Percentiles rank a stretch among this genome's conserved stretches.
phyloP scores from a whole-genome alignment of 1,140 invertebrate genomes.

The Drosophila simulans region DNA sequence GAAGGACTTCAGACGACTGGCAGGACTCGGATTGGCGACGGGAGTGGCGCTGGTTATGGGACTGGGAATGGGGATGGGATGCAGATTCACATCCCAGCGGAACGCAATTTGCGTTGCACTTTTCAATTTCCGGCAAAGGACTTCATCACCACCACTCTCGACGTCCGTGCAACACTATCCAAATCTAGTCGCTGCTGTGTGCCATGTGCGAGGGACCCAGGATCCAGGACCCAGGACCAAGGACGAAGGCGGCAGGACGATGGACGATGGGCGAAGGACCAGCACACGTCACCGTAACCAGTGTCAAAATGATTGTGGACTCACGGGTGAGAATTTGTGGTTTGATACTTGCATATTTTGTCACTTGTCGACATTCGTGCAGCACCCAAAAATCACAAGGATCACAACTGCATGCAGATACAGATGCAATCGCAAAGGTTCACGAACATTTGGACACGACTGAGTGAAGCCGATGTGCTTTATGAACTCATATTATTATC shows the following conservation, averaged over 20 bases:
- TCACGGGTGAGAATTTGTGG: conserved; percentile 82
- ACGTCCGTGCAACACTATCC: conserved; percentile 70
- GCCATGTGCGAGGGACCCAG: conserved; percentile 5
- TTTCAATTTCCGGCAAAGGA: conserved; percentile 78
- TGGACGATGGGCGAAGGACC: not conserved
- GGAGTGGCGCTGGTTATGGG: conserved; percentile 2
- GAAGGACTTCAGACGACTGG: conserved; percentile 47
- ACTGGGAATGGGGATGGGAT: not conserved
- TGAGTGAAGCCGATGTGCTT: not conserved
- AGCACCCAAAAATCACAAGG: not conserved
- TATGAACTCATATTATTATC: too few species aligned
- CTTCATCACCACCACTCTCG: conserved; percentile 41
- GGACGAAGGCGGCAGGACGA: conserved; percentile 15
- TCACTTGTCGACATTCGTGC: conserved; percentile 68
- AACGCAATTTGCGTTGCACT: conserved; percentile 81
- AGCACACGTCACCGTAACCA: conserved; percentile 62
- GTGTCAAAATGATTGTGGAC: conserved; percentile 83
- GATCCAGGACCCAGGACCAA: not conserved
- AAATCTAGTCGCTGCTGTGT: conserved; percentile 63
- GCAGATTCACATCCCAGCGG: conserved; percentile 46
- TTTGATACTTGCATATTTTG: conserved; percentile 83
- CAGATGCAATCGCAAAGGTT: not conserved
- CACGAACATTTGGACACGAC: not conserved
- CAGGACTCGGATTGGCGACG: conserved; percentile 28
- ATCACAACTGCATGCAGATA: not conserved